phyloP scores from a whole-genome alignment of 1,140 invertebrate species.

The Halyomorpha halys region DNA sequence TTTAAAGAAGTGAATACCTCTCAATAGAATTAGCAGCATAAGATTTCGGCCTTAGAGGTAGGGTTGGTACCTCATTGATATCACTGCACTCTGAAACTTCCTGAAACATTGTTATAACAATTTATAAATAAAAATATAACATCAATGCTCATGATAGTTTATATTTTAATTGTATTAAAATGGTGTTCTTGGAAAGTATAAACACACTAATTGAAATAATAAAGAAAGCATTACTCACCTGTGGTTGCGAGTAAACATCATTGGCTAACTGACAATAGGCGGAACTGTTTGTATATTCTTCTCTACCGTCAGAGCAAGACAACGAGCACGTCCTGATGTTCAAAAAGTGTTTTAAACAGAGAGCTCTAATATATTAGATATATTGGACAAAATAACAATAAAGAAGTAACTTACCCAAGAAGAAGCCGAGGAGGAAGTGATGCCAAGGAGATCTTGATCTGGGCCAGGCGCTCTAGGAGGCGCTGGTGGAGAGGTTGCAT shows the following conservation, averaged over 20 bases:
- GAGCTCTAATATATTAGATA: no score
- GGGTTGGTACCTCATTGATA: conserved; percentile 20
- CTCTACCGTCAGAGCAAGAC: conserved; percentile 1
- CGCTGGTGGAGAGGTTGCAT: conserved; percentile 79
- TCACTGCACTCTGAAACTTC: conserved; percentile 21
- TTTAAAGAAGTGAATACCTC: background rate
- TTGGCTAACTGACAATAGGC: conserved; percentile 17
- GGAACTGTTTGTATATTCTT: conserved; percentile 24
- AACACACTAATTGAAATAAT: conserved; percentile 1
- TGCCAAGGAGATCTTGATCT: conserved; percentile 49
- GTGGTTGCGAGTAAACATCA: conserved; percentile 20
- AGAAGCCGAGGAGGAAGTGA: conserved; percentile 13
- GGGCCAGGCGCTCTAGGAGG: conserved; percentile 71
- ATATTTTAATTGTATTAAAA: no score
- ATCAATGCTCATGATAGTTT: background rate
- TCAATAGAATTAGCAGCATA: background rate
- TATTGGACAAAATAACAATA: no score
- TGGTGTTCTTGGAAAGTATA: background rate
- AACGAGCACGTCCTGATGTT: background rate
- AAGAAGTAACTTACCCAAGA: background rate
- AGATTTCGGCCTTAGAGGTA: conserved; percentile 17
- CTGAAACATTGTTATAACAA: background rate
- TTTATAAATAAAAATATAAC: background rate
- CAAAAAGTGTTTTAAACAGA: no score
- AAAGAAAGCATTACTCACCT: conserved; percentile 10